A percentile compares a stretch with the other conserved stretches of the same genome.
These are phyloP conservation scores for Sicus ferrugineus DNA, from an alignment of 2,888 invertebrate genomes.

Conservation along the genomic window DNA sequence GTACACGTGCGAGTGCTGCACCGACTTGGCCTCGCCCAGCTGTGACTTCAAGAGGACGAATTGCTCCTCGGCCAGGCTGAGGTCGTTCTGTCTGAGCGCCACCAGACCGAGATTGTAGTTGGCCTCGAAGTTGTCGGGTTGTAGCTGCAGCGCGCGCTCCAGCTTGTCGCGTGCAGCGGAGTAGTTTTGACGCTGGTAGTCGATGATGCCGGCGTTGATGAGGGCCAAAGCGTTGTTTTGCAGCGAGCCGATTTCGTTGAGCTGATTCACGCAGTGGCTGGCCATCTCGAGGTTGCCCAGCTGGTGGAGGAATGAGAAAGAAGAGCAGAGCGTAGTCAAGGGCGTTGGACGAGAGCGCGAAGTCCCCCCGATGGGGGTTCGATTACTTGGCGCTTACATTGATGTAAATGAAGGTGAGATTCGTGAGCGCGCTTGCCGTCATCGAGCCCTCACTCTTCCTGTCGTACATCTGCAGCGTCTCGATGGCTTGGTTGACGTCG, in stretches of 20 bases:
- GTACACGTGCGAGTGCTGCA: constrained; percentile 68
- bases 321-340: background rate
- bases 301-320: constrained; percentile 64
- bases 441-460: constrained; percentile 81
- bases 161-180: constrained; percentile 77
- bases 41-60: constrained; percentile 74
- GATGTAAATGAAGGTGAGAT: constrained; percentile 81
- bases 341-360: background rate
- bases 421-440: constrained; percentile 84
- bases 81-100: constrained; percentile 68
- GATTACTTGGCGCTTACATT: constrained; percentile 49
- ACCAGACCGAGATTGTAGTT: constrained; percentile 78
- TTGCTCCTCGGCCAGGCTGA: constrained; percentile 79
- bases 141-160: constrained; percentile 78
- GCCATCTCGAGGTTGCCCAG: constrained; percentile 83
- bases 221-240: constrained; percentile 81
- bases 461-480: constrained; percentile 85
- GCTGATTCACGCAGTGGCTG: constrained; percentile 77
- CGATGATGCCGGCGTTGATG: constrained; percentile 85
- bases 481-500: constrained; percentile 81
- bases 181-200: constrained; percentile 73
- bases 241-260: constrained; percentile 71
- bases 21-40: constrained; percentile 54
- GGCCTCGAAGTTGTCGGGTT: constrained; percentile 84
- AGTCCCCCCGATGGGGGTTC: too few species aligned